Evolutionary conservation across 2,888 invertebrate species (phyloP), one percentile per base, ranked within the genome.

Genomic region (Hydriomena furcata): DNA sequence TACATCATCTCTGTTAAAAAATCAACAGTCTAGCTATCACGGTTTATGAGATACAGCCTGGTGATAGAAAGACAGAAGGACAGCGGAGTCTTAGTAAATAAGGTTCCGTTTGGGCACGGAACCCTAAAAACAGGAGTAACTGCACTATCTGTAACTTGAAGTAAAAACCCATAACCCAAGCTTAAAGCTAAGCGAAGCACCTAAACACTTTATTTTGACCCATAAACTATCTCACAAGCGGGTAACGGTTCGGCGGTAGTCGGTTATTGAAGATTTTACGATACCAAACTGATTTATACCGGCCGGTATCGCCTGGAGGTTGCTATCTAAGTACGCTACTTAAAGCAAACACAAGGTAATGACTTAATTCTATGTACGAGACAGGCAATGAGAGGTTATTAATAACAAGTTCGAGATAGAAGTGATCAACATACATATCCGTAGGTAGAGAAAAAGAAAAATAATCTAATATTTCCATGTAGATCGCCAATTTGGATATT

Each of bases 201-300:
- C 40, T 31, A 55, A 55, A 40, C 50, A 46, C 46, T 54, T 54
- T 55, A 47, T 54, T 54, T 53, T 43, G 41, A 48, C 25, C 43
- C 40, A 48, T 53, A 55, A 51, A 55, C 37, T 51, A 50, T 44
- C 37, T 34, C 11, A 12, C 41, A 44, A 36, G 40, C 31, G 37
- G 27, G 31, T 58, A 68, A 70, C 68, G 68, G 70, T 63, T 12
- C 55, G 36, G 52, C 60, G 56, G 67, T 68, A 67, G 69, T 63
- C 53, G 60, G 66, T 70, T 70, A 73, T 71, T 65, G 65, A 58
- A 71, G 74, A 74, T 75, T 67, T 68, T 68, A 73, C 65, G 74
- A 77, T 77, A 75, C 53, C 38, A 52, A 43, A 50, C 52, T 73
- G 76, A 76, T 75, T 74, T 75, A 77, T 73, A 64, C 55, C 55